Base-by-base conservation (phyloP, 2,113 vertebrate genomes). In the Entelurus aequoreus region DNA sequence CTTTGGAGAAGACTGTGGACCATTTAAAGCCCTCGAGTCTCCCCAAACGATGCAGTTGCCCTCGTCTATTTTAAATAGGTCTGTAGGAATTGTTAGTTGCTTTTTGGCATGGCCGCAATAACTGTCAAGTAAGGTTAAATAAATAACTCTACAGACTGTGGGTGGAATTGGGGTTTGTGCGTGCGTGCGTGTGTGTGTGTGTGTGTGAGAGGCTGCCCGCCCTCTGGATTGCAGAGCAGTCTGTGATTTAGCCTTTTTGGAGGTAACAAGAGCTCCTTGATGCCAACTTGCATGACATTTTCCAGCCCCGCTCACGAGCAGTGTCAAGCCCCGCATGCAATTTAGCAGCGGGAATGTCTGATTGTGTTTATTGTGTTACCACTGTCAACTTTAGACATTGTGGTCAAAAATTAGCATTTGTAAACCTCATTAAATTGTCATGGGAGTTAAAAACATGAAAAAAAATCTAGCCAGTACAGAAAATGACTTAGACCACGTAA, bases 241-340 rank as follows among this genome's bases (percentile, higher is more conserved):
- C 62, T 66, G 74, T 72, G 65, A 75, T 78, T 77, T 75, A 61
- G 60, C 66, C 40, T 42, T 53, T 66, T 71, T 79, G 38, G 78
- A 66, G 62, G 83, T 84, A 84, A 87, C 75, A 80, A 72, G 74
- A 82, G 81, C 79, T 69, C 21, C 76, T 82, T 72, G 65, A 81
- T 85, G 81, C 81, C 85, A 85, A 76, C 65, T 59, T 48, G n/a
- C 63, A 63, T 58, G 69, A 83, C 74, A 83, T 76, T 84, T 84
- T 87, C 85, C 85, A 85, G 81, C 54, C 78, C 48, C 2, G 64
- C 55, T 61, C 54, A 14, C 50, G 35, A 64, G 57, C 67, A 21
- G 12, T 59, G 71, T 74, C 82, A 77, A 72, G 48, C 62, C 66
- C 42, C 60, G 69, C 62, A 77, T 72, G 65, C 66, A 63, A 13